These are phyloP conservation scores for Isurus oxyrinchus DNA, from an alignment of 2,113 vertebrate genomes.

Conservation along the genomic window DNA sequence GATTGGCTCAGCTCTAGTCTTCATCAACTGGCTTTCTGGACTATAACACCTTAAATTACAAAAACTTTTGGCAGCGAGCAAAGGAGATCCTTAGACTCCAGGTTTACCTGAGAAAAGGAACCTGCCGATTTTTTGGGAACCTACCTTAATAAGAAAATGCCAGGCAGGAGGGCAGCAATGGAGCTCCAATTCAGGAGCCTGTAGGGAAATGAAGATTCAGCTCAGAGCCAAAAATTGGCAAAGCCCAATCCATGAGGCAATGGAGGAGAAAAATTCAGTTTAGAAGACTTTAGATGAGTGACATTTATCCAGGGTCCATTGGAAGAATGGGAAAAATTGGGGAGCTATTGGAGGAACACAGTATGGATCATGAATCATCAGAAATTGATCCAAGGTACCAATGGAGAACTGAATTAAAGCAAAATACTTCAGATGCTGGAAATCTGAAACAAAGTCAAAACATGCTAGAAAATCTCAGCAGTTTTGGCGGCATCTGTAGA, in stretches of 20 bases:
- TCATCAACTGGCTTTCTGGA: no score
- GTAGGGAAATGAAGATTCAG: background rate
- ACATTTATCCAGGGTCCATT: background rate
- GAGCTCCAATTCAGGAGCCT: no score
- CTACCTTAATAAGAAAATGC: background rate
- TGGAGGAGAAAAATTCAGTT: background rate
- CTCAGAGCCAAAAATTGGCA: background rate
- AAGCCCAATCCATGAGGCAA: background rate
- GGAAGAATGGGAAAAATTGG: background rate
- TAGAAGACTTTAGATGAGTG: background rate
- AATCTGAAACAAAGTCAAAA: no score
- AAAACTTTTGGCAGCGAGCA: no score
- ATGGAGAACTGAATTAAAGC: no score
- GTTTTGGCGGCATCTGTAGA: no score
- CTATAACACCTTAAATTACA: background rate
- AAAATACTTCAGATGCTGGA: no score
- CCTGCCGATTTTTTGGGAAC: no score
- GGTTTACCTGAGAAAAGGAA: background rate
- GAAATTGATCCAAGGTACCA: no score
- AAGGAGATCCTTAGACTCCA: background rate
- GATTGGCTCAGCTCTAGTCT: no score
- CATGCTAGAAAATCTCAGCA: no score
- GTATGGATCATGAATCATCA: background rate
- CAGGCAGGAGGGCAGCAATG: no score
- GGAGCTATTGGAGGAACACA: background rate